Conservation (phyloP, 2,113 vertebrate species). For the Helogale parvula region DNA sequence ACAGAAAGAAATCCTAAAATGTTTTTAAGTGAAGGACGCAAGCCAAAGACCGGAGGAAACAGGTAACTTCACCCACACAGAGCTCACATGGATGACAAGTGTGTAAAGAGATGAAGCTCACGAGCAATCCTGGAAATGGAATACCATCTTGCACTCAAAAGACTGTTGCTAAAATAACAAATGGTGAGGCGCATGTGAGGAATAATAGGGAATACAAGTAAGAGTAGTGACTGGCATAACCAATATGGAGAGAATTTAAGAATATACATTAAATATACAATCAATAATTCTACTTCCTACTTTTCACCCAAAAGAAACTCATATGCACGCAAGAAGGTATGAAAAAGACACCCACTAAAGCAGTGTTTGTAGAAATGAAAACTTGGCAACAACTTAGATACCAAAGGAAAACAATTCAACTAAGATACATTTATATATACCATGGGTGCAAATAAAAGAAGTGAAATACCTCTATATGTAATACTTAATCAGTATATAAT, state of each 20-base stretch:
- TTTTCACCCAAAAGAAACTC: constrained; percentile 26
- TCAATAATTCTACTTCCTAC: background rate
- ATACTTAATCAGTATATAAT: background rate
- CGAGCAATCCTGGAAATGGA: background rate
- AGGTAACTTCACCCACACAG: background rate
- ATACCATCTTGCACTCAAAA: background rate
- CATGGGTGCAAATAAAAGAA: constrained; percentile 10
- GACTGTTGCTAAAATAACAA: background rate
- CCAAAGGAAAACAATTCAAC: constrained; percentile 48
- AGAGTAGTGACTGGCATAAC: background rate
- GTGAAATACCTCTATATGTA: constrained; percentile 17
- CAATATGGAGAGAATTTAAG: background rate
- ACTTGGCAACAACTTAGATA: constrained; percentile 41
- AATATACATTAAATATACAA: background rate
- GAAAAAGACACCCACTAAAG: background rate
- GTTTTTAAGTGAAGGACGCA: background rate
- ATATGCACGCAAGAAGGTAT: background rate
- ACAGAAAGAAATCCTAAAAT: background rate
- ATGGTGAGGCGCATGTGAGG: background rate
- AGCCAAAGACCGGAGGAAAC: background rate
- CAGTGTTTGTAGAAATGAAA: constrained; percentile 44
- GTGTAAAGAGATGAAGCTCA: background rate
- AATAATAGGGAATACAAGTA: background rate
- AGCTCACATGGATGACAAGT: background rate
- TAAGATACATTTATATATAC: constrained; percentile 29